These are phyloP conservation scores for Tetragonisca angustula DNA, from an alignment of 2,888 invertebrate species.

Conservation along the genomic window DNA sequence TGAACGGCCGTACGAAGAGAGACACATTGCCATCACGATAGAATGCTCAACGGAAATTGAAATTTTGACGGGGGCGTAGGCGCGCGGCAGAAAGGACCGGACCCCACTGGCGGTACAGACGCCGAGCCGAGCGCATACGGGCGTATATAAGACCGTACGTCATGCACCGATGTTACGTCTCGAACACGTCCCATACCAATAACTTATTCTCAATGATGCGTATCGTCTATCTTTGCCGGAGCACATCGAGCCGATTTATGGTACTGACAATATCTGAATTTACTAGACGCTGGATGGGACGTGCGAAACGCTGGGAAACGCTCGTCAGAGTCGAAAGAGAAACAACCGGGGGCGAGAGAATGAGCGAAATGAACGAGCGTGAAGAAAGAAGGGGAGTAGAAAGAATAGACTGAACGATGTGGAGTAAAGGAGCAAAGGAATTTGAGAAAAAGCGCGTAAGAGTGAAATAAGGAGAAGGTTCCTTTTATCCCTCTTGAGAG, in stretches of 20 bases:
- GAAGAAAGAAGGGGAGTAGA: background rate
- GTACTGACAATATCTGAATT: conserved; percentile 53
- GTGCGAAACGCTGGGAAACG: background rate
- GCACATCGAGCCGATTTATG: conserved; percentile 71
- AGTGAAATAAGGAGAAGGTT: background rate
- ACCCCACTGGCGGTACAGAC: background rate
- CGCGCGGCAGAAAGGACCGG: conserved; percentile 62
- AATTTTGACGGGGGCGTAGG: conserved; percentile 78
- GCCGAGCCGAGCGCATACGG: background rate
- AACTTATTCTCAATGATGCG: conserved; percentile 76
- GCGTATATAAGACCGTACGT: conserved; percentile 69
- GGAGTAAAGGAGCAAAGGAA: too few relatives aligned
- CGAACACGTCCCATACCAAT: conserved; percentile 70
- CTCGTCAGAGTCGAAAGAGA: background rate
- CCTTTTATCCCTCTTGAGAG: background rate
- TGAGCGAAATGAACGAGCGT: background rate
- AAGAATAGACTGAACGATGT: background rate
- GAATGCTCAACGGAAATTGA: conserved; percentile 80
- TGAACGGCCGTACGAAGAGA: conserved; percentile 72
- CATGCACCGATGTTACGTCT: conserved; percentile 60
- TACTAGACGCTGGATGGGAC: background rate
- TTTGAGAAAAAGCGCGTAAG: background rate
- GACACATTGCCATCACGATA: conserved; percentile 76
- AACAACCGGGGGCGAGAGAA: background rate
- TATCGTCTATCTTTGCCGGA: conserved; percentile 72